Base-by-base conservation (phyloP, 2,888 invertebrate genomes). In the Eilema sororculum region DNA sequence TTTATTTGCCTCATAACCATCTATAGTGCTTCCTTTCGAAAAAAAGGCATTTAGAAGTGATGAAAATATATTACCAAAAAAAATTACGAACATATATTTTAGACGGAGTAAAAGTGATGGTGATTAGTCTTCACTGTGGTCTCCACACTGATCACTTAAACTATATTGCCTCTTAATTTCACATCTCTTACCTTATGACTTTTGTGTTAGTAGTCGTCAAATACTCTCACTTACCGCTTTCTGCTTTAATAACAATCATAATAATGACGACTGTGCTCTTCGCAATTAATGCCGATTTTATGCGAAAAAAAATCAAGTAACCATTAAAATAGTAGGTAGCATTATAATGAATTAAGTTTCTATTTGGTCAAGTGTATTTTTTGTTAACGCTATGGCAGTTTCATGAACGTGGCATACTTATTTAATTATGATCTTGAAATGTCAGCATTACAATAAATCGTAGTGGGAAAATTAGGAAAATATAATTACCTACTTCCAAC, bases 211-310 rank as follows among this genome's bases (percentile, higher is more conserved):
- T 37, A 66, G 68, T 67, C 67, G 65, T 67, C 73, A 83, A 85
- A 81, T 84, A 85, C 87, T 86, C 86, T 88, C 89, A 87, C 89
- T 92, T 89, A 78, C 90, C 91, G 89, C 93, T 93, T 92, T 93
- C 93, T 92, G 91, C 88, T 86, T 90, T 90, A 87, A 87, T 83
- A 83, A 68, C 66, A 72, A 86, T 83, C 81, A 78, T 81, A 79
- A 79, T 78, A 79, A 58, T 58, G 83, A 79, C 83, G 84, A 85
- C 84, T 83, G 78, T 75, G 75, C 83, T n/a, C n/a, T 80, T 78
- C 78, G 82, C 86, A 88, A 90, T 91, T 88, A 89, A 87, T 87
- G 86, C 84, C 86, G 85, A 86, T 89, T 89, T 90, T 88, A 90
- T 89, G 85, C 88, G 82, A 84, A 86, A 85, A 80, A 83, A 78